Evolutionary conservation across 1,140 invertebrate species (phyloP).

Genomic region (Sitobion miscanthi): DNA sequence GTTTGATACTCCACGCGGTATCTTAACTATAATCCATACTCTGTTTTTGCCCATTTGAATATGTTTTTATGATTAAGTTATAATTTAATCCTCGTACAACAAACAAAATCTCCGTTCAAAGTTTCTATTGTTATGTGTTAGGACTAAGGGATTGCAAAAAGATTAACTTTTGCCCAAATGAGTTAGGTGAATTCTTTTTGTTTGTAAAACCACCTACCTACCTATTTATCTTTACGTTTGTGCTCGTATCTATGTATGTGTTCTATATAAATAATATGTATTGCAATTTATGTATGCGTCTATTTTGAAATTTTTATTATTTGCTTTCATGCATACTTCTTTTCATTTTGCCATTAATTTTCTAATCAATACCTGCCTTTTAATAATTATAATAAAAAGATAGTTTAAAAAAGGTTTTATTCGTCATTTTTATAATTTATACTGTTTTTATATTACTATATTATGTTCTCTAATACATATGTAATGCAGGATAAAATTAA

Average conservation of each 20-base stretch:
- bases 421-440: not conserved
- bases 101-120: not conserved
- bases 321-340: not conserved
- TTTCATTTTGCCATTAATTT: not conserved
- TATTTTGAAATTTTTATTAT: slow-evolving; percentile 4
- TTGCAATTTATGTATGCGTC: not conserved
- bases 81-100: not conserved
- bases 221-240: not conserved
- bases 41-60: not conserved
- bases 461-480: not conserved
- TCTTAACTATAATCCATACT: not conserved
- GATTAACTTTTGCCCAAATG: slow-evolving; percentile 7
- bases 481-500: not conserved
- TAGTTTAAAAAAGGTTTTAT: not conserved
- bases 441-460: not conserved
- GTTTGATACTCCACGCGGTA: not conserved
- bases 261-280: not conserved
- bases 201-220: not conserved
- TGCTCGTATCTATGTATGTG: not conserved
- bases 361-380: not conserved
- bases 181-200: not conserved
- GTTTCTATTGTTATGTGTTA: not conserved
- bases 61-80: slow-evolving; percentile 18
- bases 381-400: not conserved
- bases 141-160: not conserved